These are phyloP conservation scores for Spilosoma lubricipeda DNA, from an alignment of 2,888 invertebrate species.

Conservation along the genomic window DNA sequence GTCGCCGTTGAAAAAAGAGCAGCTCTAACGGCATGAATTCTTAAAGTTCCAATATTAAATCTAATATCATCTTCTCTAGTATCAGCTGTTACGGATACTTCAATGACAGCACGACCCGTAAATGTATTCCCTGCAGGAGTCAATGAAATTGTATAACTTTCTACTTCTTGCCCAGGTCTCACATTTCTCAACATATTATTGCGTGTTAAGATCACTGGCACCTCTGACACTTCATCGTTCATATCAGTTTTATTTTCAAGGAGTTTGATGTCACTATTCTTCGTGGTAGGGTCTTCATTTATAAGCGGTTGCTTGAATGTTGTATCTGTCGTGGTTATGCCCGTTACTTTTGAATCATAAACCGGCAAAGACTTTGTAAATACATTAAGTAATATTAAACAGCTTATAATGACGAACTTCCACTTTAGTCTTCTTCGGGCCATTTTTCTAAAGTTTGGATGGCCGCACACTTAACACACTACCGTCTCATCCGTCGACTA, in stretches of 20 bases:
- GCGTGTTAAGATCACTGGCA: slow-evolving; percentile 22
- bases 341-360: slow-evolving; percentile 26
- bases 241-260: slow-evolving; percentile 26
- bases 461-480: slow-evolving; percentile 52
- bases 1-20: slow-evolving; percentile 59
- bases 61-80: slow-evolving; percentile 58
- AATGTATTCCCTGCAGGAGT: slow-evolving; percentile 58
- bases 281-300: slow-evolving; percentile 25
- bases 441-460: slow-evolving; percentile 61
- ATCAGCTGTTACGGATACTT: slow-evolving; percentile 46
- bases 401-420: slow-evolving; percentile 58
- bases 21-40: slow-evolving; percentile 54
- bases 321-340: slow-evolving; percentile 37
- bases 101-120: slow-evolving; percentile 61
- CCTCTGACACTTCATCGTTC: slow-evolving; percentile 38
- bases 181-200: slow-evolving; percentile 46
- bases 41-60: slow-evolving; percentile 58
- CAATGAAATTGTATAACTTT: slow-evolving; percentile 58
- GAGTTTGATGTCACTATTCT: slow-evolving; percentile 16
- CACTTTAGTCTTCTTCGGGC: slow-evolving; percentile 67
- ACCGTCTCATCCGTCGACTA: slow-evolving; percentile 57
- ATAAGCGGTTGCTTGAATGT: slow-evolving; percentile 37
- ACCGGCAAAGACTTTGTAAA: slow-evolving; percentile 64
- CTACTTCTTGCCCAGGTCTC: slow-evolving; percentile 62
- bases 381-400: slow-evolving; percentile 56